Evolutionary conservation across 2,888 invertebrate species (phyloP).

Genomic region (Spisula subtruncata): DNA sequence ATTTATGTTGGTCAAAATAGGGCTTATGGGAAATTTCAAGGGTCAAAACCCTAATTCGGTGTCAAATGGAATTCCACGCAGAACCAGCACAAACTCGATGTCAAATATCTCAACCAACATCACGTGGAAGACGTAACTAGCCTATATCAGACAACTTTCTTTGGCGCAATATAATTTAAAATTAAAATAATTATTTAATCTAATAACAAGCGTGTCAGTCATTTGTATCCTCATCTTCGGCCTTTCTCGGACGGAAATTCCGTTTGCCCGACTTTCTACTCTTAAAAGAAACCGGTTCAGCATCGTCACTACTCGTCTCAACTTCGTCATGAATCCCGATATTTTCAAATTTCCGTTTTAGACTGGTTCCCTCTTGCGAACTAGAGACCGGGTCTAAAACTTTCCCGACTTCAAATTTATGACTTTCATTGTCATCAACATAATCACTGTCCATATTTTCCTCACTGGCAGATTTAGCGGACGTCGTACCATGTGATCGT

Average conservation of each 20-base stretch:
- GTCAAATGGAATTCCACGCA: no score
- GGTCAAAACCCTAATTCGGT: no score
- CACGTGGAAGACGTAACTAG: no score
- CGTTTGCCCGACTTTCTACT: constrained; percentile 53
- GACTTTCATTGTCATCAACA: constrained; percentile 22
- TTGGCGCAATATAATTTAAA: not conserved
- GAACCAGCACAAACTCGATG: no score
- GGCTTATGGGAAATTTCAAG: no score
- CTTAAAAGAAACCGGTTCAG: constrained; percentile 50
- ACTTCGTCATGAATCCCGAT: constrained; percentile 38
- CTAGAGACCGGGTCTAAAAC: constrained; percentile 16
- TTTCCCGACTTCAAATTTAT: constrained; percentile 17
- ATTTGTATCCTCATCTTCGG: constrained; percentile 39
- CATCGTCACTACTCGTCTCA: not conserved
- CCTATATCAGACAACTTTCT: not conserved
- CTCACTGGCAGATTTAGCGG: not conserved
- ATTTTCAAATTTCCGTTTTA: constrained; percentile 49
- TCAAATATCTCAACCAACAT: no score
- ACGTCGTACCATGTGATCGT: not conserved
- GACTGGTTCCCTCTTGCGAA: constrained; percentile 23
- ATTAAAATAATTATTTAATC: not conserved
- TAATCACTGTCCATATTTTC: constrained; percentile 42
- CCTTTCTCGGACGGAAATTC: constrained; percentile 53
- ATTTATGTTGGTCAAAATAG: no score
- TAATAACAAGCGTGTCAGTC: not conserved